A percentile compares a stretch with the other conserved stretches of the same genome.
Conservation (phyloP, 1,140 invertebrate species). For the Hypsibius dujardini region DNA sequence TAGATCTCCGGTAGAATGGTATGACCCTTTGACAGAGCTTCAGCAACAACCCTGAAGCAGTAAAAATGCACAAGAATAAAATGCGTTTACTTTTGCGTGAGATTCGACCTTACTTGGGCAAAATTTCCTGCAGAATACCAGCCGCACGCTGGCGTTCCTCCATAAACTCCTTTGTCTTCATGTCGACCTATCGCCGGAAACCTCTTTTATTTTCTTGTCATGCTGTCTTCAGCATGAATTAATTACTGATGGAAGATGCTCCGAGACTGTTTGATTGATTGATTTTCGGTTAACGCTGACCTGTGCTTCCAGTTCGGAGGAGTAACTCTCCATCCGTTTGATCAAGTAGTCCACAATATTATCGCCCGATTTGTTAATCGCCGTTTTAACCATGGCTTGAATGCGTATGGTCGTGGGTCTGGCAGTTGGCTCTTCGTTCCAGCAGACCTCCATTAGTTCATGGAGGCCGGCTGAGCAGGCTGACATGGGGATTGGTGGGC, state of each 20-base stretch:
- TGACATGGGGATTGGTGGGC: neutral
- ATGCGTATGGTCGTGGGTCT: slow-evolving; percentile 68
- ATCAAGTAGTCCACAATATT: slow-evolving; percentile 93
- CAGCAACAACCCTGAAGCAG: neutral
- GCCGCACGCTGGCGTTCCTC: neutral
- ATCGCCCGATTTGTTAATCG: neutral
- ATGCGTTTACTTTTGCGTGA: neutral
- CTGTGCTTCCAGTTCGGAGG: slow-evolving; percentile 77
- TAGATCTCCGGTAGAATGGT: slow-evolving; percentile 77
- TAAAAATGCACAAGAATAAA: neutral
- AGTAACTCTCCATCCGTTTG: slow-evolving; percentile 87
- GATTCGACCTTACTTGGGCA: neutral
- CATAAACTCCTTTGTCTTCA: neutral
- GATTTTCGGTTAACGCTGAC: slow-evolving; percentile 50
- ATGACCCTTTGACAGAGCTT: neutral
- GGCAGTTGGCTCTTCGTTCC: slow-evolving; percentile 58
- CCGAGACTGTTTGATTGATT: neutral
- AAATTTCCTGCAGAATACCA: neutral
- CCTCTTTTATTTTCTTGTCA: too few species aligned
- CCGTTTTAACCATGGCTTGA: slow-evolving; percentile 35
- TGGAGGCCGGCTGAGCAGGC: neutral
- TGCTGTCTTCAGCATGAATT: too few species aligned
- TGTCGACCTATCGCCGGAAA: neutral
- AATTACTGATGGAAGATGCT: neutral
- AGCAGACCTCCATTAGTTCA: slow-evolving; percentile 60